Base-by-base conservation (phyloP, 2,113 vertebrate genomes). In the Mesocricetus auratus region DNA sequence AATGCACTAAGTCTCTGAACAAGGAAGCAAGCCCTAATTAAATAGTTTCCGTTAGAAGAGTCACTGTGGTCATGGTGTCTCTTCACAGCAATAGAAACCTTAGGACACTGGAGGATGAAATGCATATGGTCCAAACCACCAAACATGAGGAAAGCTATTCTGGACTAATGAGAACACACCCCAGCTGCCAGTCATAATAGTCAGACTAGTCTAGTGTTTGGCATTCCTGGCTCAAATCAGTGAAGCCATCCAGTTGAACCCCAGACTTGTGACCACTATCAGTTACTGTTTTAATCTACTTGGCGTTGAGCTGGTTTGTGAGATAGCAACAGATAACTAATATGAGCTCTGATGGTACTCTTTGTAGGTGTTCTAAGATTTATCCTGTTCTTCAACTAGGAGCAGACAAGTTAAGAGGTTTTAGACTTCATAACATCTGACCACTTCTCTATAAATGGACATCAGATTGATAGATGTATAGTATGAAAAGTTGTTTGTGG, bases 261-360 rank as follows among this genome's bases (percentile, higher is more conserved):
- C 9, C 1, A 58, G 78, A 91, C 31, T 69, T 74, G 6, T 69
- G 64, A 85, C 22, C 50, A 53, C 68, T 60, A 62, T 29, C 58
- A 33, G 47, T 58, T 90, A 47, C 24, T 89, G 50, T 62, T 90
- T 93, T 88, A 94, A 87, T 77, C 21, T 47, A 68, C 47, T 83
- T 68, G 90, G 11, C 21, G 75, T 88, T 87, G 64, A 45, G 36
- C 7, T 64, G 12, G 15, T 78, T 86, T 66, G 39, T 90, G 53
- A 68, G 56, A 78, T 0, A 77, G 29, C 5, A 16, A 69, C 22
- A 79, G 26, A 15, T 92, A 79, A 85, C 26, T 66, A 85, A 87
- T 60, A 6, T 2, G 58, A 31, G 15, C 1, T n/a, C 74, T 13
- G 53, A 92, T 64, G n/a, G 45, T 26, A 79, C 0, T 42, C 9